Conservation (phyloP, 2,113 vertebrate genomes). For the Labeo rohita region DNA sequence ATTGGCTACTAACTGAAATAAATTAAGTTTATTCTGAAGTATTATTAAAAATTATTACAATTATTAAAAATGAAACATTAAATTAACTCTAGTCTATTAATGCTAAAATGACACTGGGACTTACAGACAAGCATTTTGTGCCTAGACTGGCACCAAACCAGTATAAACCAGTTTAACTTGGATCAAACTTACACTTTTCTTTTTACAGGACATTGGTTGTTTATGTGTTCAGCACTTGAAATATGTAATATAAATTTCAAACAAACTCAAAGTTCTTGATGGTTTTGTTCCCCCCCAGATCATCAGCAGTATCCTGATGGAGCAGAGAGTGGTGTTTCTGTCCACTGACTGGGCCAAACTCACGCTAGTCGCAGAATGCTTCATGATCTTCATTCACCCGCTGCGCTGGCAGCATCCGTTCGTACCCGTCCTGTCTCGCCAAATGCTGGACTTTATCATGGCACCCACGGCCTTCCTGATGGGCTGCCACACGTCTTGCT, state of each 20-base stretch:
- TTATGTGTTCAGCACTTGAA: not conserved
- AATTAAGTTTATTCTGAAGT: too few species aligned
- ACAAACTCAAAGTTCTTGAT: not conserved
- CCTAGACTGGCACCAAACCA: not conserved
- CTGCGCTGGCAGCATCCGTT: constrained; percentile 94
- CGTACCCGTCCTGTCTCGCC: constrained; percentile 86
- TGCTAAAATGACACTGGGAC: not conserved
- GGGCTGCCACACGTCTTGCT: constrained; percentile 92
- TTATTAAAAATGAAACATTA: too few species aligned
- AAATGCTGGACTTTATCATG: constrained; percentile 98
- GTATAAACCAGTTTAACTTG: not conserved
- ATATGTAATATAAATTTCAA: too few species aligned
- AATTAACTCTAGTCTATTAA: not conserved
- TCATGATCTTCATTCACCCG: constrained; percentile 88
- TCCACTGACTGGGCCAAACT: constrained; percentile 90
- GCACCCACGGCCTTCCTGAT: constrained; percentile 95
- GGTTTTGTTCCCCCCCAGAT: constrained; percentile 73
- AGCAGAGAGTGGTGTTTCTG: constrained; percentile 89
- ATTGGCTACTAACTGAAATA: too few species aligned
- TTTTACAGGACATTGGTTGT: not conserved
- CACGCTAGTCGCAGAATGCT: constrained; percentile 86
- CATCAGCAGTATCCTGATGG: constrained; percentile 87
- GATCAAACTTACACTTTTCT: not conserved
- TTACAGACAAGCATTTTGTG: not conserved
- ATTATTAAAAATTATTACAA: too few species aligned